Evolutionary conservation across 2,888 invertebrate species (phyloP), one percentile per base, ranked within the genome.

Genomic region (Lycia hirtaria): DNA sequence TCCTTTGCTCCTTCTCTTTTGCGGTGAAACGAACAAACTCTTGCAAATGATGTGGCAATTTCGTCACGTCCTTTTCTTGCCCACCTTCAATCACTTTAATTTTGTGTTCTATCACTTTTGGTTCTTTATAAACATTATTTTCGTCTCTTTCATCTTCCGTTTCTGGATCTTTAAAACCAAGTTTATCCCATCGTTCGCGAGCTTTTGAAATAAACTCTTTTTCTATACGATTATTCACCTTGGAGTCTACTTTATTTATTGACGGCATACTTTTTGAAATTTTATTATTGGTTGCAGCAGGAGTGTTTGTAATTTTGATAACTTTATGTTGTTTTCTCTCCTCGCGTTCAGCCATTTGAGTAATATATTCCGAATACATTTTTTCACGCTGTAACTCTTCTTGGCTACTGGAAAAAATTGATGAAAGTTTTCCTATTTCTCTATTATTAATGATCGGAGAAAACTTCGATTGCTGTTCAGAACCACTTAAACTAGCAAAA

Each of bases 331-430:
- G 94, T 68, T 95, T 95, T 38, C 97, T 93, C 74, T 97, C 95
- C 71, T 96, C 94, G 9, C 96, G 93, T 78, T 96, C 95, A 4
- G 95, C 94, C 72, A 97, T 95, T 85, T 97, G 95, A 74, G 93
- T 92, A 76, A 96, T 93, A 87, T 97, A 97, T 81, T 97, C 97
- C 69, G 96, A 93, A 84, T 96, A 97, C 97, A 97, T 97, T 83
- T 95, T 94, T 66, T 95, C 95, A 5, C 97, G 94, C 69, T 96
- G 94, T 35, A 94, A 90, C 80, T 97, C 96, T 62, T 94, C 94
- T 79, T 96, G 95, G 43, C 95, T 95, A 6, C 94, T 93, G 7
- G 92, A 93, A 33, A 94, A 88, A 56, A 82, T 68, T 37, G 85
- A 81, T 17, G 82, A 81, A 17, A 87, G 58, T 68, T 83, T 87